These are phyloP conservation scores for Phenganax subtilis DNA, from an alignment of 92 coral and sea anemone species.

Conservation along the genomic window DNA sequence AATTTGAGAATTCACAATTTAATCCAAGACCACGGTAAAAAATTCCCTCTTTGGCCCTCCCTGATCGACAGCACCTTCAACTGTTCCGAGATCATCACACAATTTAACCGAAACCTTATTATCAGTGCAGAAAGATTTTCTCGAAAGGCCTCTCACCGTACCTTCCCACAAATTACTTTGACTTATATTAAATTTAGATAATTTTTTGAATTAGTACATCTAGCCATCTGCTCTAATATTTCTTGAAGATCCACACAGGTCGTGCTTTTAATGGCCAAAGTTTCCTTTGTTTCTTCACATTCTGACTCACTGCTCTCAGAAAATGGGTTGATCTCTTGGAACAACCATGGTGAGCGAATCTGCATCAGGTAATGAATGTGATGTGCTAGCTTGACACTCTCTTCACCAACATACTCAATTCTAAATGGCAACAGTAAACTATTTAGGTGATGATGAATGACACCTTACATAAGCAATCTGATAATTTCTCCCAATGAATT, in stretches of 20 bases:
- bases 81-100: conserved; percentile 33
- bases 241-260: neutral
- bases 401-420: neutral
- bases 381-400: conserved; percentile 4
- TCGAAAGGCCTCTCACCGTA: conserved; percentile 52
- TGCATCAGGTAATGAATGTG: neutral
- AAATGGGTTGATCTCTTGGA: neutral
- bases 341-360: conserved; percentile 19
- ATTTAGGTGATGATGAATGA: too few relatives aligned
- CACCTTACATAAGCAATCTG: too few relatives aligned
- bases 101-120: conserved; percentile 34
- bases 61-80: conserved; percentile 41
- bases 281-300: neutral
- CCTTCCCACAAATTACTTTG: conserved; percentile 64
- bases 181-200: conserved; percentile 57
- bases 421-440: too few relatives aligned
- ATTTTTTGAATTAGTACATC: conserved; percentile 23
- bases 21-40: conserved; percentile 16
- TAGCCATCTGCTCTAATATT: conserved; percentile 48
- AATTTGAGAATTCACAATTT: conserved; percentile 34
- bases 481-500: too few relatives aligned
- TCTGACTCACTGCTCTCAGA: conserved; percentile 13
- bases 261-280: neutral
- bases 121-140: conserved; percentile 38
- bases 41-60: conserved; percentile 41